Percentiles rank a stretch among this genome's conserved stretches.
Conservation (phyloP, 1,140 invertebrate genomes). For the Lepidurus packardi region DNA sequence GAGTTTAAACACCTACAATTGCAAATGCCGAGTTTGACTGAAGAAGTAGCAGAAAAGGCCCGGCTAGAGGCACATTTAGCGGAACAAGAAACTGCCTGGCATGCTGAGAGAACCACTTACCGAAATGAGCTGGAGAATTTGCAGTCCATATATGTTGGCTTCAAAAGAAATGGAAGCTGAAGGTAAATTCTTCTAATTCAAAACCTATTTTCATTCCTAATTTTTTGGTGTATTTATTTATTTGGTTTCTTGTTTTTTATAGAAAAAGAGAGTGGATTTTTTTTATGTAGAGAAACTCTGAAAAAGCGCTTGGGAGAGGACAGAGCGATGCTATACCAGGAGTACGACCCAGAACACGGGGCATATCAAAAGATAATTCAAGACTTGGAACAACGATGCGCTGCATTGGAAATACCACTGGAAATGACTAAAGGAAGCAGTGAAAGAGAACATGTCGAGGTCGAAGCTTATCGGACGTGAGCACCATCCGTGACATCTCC, state of each 20-base stretch:
- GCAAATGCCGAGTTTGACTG: constrained; percentile 53
- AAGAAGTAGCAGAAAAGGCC: constrained; percentile 42
- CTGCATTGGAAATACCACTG: constrained; percentile 55
- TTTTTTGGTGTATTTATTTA: too few species aligned
- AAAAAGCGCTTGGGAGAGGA: constrained; percentile 62
- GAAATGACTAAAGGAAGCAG: constrained; percentile 44
- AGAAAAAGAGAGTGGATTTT: too few species aligned
- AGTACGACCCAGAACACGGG: constrained; percentile 69
- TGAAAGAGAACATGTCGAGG: constrained; percentile 2
- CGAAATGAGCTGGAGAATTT: constrained; percentile 53
- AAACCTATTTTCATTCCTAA: too few species aligned
- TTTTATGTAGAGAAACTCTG: too few species aligned
- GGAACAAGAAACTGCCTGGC: constrained; percentile 24
- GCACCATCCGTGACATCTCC: constrained; percentile 51
- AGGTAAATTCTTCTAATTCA: too few species aligned
- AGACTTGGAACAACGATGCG: constrained; percentile 62
- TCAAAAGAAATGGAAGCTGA: constrained; percentile 48
- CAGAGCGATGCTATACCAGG: constrained; percentile 60
- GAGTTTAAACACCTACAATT: constrained; percentile 64
- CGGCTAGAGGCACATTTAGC: constrained; percentile 41
- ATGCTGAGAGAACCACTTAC: constrained; percentile 18
- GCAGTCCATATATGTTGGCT: constrained; percentile 38
- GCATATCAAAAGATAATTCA: constrained; percentile 78
- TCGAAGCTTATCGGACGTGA: constrained; percentile 48
- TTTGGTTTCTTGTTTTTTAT: too few species aligned